Evolutionary conservation across 2,113 vertebrate species (phyloP).

Genomic region (Pseudorhombus dupliciocellatus): DNA sequence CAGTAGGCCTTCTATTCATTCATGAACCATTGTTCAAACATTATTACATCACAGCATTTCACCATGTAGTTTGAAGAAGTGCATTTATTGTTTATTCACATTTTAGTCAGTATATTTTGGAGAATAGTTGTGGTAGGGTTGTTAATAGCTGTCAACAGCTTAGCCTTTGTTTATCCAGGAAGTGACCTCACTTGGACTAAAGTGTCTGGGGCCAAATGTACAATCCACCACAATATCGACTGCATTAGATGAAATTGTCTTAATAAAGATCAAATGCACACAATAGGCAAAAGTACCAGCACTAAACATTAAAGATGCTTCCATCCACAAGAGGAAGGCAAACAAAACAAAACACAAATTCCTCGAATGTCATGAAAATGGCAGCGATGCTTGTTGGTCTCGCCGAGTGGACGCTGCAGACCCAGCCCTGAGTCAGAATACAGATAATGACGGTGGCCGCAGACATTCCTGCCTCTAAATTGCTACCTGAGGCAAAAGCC

Average conservation of each 20-base stretch:
- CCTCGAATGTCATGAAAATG: slow-evolving; percentile 47
- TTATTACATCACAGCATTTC: neutral
- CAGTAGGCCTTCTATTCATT: neutral
- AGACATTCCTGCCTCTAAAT: slow-evolving; percentile 76
- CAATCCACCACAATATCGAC: no score
- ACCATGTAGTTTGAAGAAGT: neutral
- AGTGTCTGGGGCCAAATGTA: no score
- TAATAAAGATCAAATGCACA: neutral
- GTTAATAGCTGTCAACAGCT: no score
- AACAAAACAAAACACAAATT: slow-evolving; percentile 37
- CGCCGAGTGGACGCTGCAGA: slow-evolving; percentile 29
- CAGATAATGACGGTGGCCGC: slow-evolving; percentile 70
- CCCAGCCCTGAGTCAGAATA: slow-evolving; percentile 52
- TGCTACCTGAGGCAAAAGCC: slow-evolving; percentile 72
- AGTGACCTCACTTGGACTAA: no score
- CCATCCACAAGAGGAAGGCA: neutral
- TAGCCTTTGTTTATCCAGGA: no score
- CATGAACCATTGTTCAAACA: no score
- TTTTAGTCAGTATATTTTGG: neutral
- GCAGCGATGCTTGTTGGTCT: slow-evolving; percentile 9
- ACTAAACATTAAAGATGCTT: neutral
- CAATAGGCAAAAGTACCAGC: neutral
- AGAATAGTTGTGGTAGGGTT: no score
- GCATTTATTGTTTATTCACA: neutral
- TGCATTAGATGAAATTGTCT: no score